These are phyloP conservation scores for Diogma glabrata DNA, from an alignment of 2,888 invertebrate genomes.

Conservation along the genomic window DNA sequence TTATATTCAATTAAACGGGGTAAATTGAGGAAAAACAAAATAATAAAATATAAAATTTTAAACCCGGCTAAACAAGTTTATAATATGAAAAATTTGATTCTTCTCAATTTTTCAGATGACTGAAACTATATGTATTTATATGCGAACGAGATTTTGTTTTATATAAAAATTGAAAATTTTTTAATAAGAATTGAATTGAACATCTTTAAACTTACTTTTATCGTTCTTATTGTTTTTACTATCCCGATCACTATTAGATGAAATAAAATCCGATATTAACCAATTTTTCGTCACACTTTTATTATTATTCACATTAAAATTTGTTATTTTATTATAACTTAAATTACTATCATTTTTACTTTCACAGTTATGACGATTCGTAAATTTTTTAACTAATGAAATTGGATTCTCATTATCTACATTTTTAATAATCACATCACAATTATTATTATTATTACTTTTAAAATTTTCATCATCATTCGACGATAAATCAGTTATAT, in stretches of 20 bases:
- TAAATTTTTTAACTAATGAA: constrained; percentile 25
- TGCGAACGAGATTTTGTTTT: too few species aligned
- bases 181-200: too few species aligned
- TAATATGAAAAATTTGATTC: too few species aligned
- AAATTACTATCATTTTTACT: constrained; percentile 17
- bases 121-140: too few species aligned
- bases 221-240: too few species aligned
- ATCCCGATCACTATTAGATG: constrained; percentile 19
- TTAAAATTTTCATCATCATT: constrained; percentile 23
- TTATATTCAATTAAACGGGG: too few species aligned
- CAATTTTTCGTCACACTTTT: constrained; percentile 25
- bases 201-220: too few species aligned
- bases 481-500: constrained; percentile 34
- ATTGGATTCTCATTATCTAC: constrained; percentile 18
- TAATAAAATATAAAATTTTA: too few species aligned
- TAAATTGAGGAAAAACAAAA: too few species aligned
- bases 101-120: too few species aligned
- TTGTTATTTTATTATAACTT: constrained; percentile 13
- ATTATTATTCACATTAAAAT: constrained; percentile 12
- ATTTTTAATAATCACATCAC: constrained; percentile 15
- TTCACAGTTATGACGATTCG: constrained; percentile 13
- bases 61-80: too few species aligned
- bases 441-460: constrained; percentile 21
- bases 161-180: too few species aligned
- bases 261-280: constrained; percentile 28